Conservation (phyloP, 2,113 vertebrate genomes). For the human (Homo sapiens) region DNA sequence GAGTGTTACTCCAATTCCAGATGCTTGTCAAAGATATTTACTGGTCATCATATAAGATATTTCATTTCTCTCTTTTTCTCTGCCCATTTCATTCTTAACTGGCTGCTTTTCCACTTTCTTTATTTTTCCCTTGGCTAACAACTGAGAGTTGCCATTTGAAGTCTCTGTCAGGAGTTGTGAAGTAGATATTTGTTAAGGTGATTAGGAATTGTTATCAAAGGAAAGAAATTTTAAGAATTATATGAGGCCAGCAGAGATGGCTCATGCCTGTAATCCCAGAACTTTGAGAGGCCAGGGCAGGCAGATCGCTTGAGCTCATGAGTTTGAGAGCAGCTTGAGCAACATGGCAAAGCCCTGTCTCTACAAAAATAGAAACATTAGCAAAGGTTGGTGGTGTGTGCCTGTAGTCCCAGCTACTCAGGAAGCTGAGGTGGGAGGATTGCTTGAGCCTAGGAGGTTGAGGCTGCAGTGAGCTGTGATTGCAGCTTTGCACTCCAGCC, state of each 20-base stretch:
- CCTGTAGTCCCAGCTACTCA: too few relatives aligned
- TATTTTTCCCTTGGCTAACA: background rate
- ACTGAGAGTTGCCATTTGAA: constrained; percentile 26
- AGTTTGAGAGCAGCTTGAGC: too few relatives aligned
- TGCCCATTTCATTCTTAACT: background rate
- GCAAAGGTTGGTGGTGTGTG: too few relatives aligned
- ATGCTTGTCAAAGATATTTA: background rate
- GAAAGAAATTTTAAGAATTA: constrained; percentile 41
- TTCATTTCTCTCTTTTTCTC: constrained; percentile 28
- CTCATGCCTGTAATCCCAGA: too few relatives aligned
- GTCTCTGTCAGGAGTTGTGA: constrained; percentile 47
- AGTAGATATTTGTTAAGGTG: constrained; percentile 61
- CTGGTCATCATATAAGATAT: background rate
- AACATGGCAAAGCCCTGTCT: too few relatives aligned
- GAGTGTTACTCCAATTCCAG: constrained; percentile 15
- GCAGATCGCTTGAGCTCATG: too few relatives aligned
- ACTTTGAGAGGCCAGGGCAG: too few relatives aligned
- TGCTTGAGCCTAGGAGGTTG: too few relatives aligned
- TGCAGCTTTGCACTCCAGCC: too few relatives aligned
- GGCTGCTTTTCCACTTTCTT: background rate
- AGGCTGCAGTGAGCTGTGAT: too few relatives aligned
- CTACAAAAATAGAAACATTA: too few relatives aligned
- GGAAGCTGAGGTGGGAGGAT: too few relatives aligned
- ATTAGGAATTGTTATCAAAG: constrained; percentile 58
- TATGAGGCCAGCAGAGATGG: background rate